phyloP scores from a whole-genome alignment of 2,888 invertebrate genomes.

The Dasysyrphus albostriatus region DNA sequence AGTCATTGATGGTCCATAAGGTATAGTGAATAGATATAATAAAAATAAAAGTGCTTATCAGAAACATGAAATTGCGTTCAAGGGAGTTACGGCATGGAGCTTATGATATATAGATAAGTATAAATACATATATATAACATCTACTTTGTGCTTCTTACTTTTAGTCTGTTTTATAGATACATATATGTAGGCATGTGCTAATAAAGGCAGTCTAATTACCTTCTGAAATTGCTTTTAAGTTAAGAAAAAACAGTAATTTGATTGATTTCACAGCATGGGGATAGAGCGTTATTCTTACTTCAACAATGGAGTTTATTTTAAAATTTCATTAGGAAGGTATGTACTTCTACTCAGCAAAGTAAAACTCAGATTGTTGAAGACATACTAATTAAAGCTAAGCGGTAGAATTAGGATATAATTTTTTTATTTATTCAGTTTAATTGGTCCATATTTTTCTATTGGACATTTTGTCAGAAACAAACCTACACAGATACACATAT shows the following conservation, averaged over 20 bases:
- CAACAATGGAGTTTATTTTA: not conserved
- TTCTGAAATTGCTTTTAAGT: slow-evolving; percentile 12
- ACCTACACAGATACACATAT: not conserved
- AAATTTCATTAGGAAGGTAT: not conserved
- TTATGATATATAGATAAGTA: not conserved
- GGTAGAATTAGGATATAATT: not conserved
- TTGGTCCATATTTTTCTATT: no score
- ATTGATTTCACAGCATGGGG: not conserved
- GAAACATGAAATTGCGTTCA: not conserved
- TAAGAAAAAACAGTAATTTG: slow-evolving; percentile 34
- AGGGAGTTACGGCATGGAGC: not conserved
- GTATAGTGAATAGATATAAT: not conserved
- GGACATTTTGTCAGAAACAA: no score
- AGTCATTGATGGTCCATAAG: slow-evolving; percentile 16
- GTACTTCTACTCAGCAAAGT: not conserved
- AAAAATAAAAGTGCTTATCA: not conserved
- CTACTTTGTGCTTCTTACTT: not conserved
- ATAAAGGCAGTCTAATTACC: slow-evolving; percentile 19
- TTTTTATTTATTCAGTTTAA: slow-evolving; percentile 1
- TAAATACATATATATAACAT: not conserved
- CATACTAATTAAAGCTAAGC: not conserved
- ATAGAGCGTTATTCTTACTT: not conserved
- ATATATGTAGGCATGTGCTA: slow-evolving; percentile 4
- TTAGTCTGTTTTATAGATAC: not conserved
- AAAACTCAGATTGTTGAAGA: not conserved